phyloP scores from a whole-genome alignment of 2,888 invertebrate genomes.

The Icerya purchasi region DNA sequence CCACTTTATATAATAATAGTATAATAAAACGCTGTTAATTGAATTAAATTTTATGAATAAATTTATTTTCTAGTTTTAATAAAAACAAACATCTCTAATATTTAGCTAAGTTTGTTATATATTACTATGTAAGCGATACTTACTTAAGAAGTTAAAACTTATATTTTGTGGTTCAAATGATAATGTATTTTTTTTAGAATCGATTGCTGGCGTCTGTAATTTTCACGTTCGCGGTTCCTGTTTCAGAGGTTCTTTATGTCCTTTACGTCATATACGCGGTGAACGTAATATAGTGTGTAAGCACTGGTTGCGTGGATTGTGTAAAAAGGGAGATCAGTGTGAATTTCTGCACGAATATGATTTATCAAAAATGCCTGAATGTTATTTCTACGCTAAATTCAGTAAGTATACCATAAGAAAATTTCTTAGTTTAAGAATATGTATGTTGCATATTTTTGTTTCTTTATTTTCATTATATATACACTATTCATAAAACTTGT shows the following conservation, averaged over 20 bases:
- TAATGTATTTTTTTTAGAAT: conserved; percentile 41
- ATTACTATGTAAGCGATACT: too few species aligned
- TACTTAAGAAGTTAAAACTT: too few species aligned
- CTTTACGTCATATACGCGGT: conserved; percentile 89
- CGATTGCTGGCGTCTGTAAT: conserved; percentile 87
- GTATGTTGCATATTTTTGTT: too few species aligned
- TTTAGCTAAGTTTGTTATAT: too few species aligned
- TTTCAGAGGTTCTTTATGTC: conserved; percentile 73
- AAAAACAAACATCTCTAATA: too few species aligned
- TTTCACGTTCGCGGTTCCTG: conserved; percentile 58
- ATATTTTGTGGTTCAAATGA: conserved; percentile 6
- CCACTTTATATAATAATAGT: too few species aligned
- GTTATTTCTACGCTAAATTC: conserved; percentile 97
- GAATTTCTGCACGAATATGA: conserved; percentile 99
- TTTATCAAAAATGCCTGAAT: conserved; percentile 99
- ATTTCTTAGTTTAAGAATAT: too few species aligned
- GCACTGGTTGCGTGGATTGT: conserved; percentile 95
- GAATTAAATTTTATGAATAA: too few species aligned
- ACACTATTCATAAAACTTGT: too few species aligned
- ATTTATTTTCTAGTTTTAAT: too few species aligned
- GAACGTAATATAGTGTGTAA: conserved; percentile 98
- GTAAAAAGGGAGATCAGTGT: conserved; percentile 99
- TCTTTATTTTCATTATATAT: too few species aligned
- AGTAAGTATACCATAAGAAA: conserved; percentile 38
- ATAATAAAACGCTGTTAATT: too few species aligned